Evolutionary conservation across 2,888 invertebrate species (phyloP).

Genomic region (Amblyteles armatorius): DNA sequence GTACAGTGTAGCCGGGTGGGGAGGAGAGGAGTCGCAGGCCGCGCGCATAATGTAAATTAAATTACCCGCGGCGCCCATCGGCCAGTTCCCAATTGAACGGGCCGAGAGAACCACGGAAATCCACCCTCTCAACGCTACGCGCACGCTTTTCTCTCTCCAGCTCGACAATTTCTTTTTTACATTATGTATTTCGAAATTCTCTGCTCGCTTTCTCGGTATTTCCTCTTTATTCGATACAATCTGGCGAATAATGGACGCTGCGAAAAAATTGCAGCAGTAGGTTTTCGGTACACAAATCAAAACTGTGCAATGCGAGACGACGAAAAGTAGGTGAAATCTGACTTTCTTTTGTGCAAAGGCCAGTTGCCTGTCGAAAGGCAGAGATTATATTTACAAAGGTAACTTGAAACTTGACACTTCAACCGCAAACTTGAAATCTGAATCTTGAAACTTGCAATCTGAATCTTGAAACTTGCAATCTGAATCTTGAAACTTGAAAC

Average conservation of each 20-base stretch:
- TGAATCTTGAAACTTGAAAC: too few relatives aligned
- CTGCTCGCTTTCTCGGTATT: not conserved
- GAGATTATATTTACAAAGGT: too few relatives aligned
- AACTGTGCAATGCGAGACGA: not conserved
- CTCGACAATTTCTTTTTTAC: not conserved
- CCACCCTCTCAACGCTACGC: not conserved
- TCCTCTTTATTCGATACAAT: constrained; percentile 16
- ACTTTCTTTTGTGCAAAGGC: not conserved
- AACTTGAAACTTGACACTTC: too few relatives aligned
- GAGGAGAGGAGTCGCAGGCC: constrained; percentile 30
- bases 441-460: too few relatives aligned
- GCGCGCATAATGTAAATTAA: constrained; percentile 78
- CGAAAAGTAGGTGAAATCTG: not conserved
- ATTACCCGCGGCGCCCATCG: constrained; percentile 73
- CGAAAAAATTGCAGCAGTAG: not conserved
- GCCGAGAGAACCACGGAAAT: constrained; percentile 40
- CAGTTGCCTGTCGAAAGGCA: too few relatives aligned
- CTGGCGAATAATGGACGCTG: constrained; percentile 26
- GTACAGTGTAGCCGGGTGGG: not conserved
- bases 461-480: too few relatives aligned
- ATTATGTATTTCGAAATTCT: not conserved
- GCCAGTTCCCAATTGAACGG: constrained; percentile 45
- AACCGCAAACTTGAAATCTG: too few relatives aligned
- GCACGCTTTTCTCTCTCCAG: not conserved
- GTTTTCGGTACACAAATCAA: not conserved